Evolutionary conservation across 2,113 vertebrate species (phyloP).

Genomic region (Felis chaus): DNA sequence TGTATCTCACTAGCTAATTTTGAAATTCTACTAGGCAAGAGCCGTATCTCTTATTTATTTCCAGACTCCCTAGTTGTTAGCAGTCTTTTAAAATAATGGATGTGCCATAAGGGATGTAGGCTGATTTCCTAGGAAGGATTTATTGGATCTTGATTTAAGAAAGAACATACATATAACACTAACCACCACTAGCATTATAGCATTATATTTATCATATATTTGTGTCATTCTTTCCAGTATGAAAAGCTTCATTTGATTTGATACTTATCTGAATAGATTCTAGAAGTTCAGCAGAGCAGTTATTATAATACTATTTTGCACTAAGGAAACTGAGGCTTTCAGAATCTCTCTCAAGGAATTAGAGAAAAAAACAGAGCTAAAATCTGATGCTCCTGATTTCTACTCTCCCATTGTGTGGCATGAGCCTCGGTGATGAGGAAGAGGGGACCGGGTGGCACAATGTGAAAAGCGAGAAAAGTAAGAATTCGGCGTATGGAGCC

Average conservation of each 20-base stretch:
- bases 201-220: background rate
- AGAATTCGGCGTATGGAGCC: background rate
- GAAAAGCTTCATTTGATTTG: background rate
- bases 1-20: background rate
- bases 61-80: background rate
- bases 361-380: background rate
- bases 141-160: background rate
- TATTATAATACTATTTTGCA: background rate
- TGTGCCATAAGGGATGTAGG: background rate
- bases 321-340: background rate
- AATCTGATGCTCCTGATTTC: background rate
- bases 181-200: background rate
- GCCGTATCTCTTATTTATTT: background rate
- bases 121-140: constrained; percentile 10
- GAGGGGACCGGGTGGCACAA: background rate
- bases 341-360: background rate
- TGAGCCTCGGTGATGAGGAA: background rate
- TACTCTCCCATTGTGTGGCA: background rate
- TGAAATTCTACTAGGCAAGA: background rate
- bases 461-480: background rate
- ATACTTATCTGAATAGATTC: background rate
- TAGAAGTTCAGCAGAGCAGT: background rate
- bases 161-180: background rate
- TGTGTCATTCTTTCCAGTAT: background rate
- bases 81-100: constrained; percentile 17